Evolutionary conservation across 1,140 invertebrate genomes (phyloP).

Genomic region (Palaemon carinicauda): DNA sequence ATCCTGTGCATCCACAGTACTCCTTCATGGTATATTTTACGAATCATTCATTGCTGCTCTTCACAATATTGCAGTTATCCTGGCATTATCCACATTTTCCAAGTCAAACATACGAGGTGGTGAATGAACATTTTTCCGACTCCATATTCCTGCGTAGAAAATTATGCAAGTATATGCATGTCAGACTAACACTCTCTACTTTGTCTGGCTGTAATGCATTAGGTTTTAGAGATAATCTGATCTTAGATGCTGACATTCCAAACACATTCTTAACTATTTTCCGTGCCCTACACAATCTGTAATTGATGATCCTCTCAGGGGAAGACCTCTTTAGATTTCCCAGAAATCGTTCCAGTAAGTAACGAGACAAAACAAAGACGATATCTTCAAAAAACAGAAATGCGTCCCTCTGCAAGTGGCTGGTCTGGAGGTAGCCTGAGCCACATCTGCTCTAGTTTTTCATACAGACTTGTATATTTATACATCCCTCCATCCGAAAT

Average conservation of each 20-base stretch:
- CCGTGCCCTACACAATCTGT: background rate
- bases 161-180: conserved; percentile 15
- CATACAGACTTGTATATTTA: background rate
- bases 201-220: background rate
- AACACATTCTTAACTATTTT: background rate
- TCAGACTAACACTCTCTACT: background rate
- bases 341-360: conserved; percentile 9
- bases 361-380: conserved; percentile 18
- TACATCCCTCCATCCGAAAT: conserved; percentile 18
- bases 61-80: too few relatives aligned
- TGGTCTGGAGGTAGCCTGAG: background rate
- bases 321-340: background rate
- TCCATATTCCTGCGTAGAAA: background rate
- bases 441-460: conserved; percentile 11
- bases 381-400: conserved; percentile 24
- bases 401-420: background rate
- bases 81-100: too few relatives aligned
- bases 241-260: background rate
- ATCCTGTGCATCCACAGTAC: too few relatives aligned
- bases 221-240: conserved; percentile 6
- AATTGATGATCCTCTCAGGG: background rate
- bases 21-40: too few relatives aligned
- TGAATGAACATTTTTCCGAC: background rate
- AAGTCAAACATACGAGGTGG: too few relatives aligned
- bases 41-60: too few relatives aligned